Evolutionary conservation across 2,888 invertebrate species (phyloP).

Genomic region (Leptinotarsa peninsularis): DNA sequence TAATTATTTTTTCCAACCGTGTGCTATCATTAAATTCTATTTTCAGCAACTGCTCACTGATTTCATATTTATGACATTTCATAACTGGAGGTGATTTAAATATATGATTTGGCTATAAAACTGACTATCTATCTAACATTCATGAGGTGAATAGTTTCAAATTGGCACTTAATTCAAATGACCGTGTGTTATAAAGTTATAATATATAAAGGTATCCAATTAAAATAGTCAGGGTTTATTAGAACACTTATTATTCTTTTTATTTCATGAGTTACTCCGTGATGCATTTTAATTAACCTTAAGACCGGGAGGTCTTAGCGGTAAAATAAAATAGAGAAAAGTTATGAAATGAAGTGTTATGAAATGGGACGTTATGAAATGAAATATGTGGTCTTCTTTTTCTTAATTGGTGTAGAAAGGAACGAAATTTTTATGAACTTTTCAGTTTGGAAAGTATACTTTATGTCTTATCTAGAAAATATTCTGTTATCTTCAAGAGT

Average conservation of each 20-base stretch:
- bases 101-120: constrained; percentile 23
- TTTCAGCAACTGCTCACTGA: not conserved
- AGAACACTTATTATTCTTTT: constrained; percentile 36
- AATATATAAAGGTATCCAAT: constrained; percentile 35
- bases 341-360: not conserved
- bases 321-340: not conserved
- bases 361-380: no score
- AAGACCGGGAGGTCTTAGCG: constrained; percentile 12
- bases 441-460: no score
- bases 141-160: constrained; percentile 29
- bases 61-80: constrained; percentile 16
- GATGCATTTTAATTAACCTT: constrained; percentile 32
- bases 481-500: no score
- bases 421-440: no score
- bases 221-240: constrained; percentile 41
- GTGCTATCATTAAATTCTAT: not conserved
- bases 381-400: no score
- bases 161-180: constrained; percentile 38
- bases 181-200: constrained; percentile 27
- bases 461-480: no score
- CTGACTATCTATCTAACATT: constrained; percentile 31
- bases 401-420: no score
- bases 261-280: constrained; percentile 5
- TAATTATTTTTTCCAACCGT: not conserved
- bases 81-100: constrained; percentile 16